Base-by-base conservation (phyloP, 1,140 invertebrate genomes). In the Neotoxoptera formosana region DNA sequence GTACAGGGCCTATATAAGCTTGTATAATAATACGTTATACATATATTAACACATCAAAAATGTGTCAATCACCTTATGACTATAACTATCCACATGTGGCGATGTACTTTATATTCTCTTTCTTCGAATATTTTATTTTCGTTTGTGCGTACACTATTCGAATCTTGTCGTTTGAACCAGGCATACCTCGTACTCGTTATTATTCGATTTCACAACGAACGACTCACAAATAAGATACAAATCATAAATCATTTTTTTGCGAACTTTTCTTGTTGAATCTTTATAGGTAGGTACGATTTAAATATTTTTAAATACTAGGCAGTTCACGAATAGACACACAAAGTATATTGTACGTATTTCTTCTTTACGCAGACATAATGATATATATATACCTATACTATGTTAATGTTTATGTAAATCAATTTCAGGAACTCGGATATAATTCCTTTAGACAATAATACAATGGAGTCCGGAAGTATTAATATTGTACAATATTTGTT, bases 401-500 rank as follows among this genome's bases (percentile, higher is more conserved):
- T 88, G n/a, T 48, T 51, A 47, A 30, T 88, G 36, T 9, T 34
- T 88, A 48, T 88, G 30, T 88, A 34, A n/a, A 76, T 88, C 47
- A 2, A 53, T 60, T 90, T 60, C 88, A 90, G 53, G 11, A 30
- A 30, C 7, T 14, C 23, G 30, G 47, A 30, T 2, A 60, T 4
- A 34, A 30, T 60, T 67, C 45, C 36, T 45, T 45, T 67, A 90
- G 20, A 56, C 51, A 1, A 20, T 92, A 92, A 20, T 92, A 92
- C 25, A 84, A 93, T 93, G 91, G 91, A 93, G 41, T 41, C 34
- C 45, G 48, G 47, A 93, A 86, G 48, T 56, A 53, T 56, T 25
- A 14, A 86, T 41, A 8, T 93, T n/a, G 76, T 93, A n/a, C 86
- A 93, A 86, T 84, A 84, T 93, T n/a, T 93, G 81, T 56, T 93